phyloP scores from a whole-genome alignment of 2,888 invertebrate species.

The Dugesia japonica region DNA sequence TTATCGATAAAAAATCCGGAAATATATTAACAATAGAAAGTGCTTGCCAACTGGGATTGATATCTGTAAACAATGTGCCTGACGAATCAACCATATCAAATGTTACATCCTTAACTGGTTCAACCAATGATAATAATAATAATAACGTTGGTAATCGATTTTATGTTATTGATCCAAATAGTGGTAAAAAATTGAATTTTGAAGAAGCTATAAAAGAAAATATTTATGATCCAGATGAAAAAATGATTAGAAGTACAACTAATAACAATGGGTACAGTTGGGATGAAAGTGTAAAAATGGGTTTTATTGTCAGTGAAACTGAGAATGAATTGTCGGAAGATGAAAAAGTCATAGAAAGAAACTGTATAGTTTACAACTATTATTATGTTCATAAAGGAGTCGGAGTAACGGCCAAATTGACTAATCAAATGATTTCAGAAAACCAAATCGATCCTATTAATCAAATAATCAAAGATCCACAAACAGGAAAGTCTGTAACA shows the following conservation, averaged over 20 bases:
- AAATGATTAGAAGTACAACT: constrained; percentile 17
- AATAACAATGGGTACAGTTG: background rate
- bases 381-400: constrained; percentile 24
- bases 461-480: constrained; percentile 60
- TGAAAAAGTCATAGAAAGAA: constrained; percentile 17
- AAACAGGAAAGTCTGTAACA: constrained; percentile 64
- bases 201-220: constrained; percentile 28
- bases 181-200: constrained; percentile 26
- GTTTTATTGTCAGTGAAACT: background rate
- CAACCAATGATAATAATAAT: constrained; percentile 15
- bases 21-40: background rate
- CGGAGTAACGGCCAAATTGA: constrained; percentile 24
- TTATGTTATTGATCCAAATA: constrained; percentile 25
- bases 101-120: constrained; percentile 28
- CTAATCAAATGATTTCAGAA: constrained; percentile 31
- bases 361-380: constrained; percentile 26
- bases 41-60: constrained; percentile 6
- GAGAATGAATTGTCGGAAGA: constrained; percentile 10
- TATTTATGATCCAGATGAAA: constrained; percentile 22
- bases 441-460: constrained; percentile 37
- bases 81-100: constrained; percentile 16
- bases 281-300: constrained; percentile 17
- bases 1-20: background rate
- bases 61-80: background rate
- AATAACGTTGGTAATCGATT: constrained; percentile 29